Evolutionary conservation across 1,140 invertebrate genomes (phyloP), one percentile per base, ranked within the genome.

Genomic region (Drosophila sproati): DNA sequence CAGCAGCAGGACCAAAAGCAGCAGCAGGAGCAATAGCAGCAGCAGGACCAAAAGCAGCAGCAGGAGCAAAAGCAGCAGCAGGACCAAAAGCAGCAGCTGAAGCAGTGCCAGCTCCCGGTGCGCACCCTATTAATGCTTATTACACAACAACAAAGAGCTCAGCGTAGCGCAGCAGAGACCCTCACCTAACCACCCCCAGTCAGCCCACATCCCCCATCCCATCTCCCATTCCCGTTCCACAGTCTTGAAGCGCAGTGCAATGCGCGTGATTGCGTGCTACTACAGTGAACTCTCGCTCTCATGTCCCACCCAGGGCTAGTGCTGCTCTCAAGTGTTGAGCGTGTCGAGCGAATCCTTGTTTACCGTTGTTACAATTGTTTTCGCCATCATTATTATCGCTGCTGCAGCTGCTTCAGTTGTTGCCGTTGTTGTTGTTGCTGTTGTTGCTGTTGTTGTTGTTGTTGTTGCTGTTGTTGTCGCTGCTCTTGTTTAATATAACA

Each of bases 351-450:
- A 88, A 87, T 83, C 63, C 83, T 87, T 88, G 80, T 88, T 87
- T 87, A 88, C 83, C 80, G 82, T 78, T 80, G 79, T 87, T 87
- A 83, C 83, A 88, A 87, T 87, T 87, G 82, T 87, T 87, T 87
- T 87, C 77, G 75, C 77, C 82, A 73, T 87, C 82, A 87, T 88
- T 87, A 87, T 87, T 88, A 88, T 87, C 82, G 83, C 82, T 75
- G 70, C 54, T 68, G 60, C 41, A 57, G 62, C 50, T 66, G 34
- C 5, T 34, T 28, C 35, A 34, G 56, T 55, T 78, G 47, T 29
- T 55, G 39, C 3, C 10, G 39, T 43, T 43, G 20, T 2, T 2
- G 20, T 20, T 20, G 20, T 20, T 39, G 54, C 45, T 62, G 55
- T 55, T 51, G 47, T 56, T 60, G 34, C 10, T 56, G 41, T 29